Evolutionary conservation across 1,140 invertebrate species (phyloP).

Genomic region (Dreissena rostriformis): DNA sequence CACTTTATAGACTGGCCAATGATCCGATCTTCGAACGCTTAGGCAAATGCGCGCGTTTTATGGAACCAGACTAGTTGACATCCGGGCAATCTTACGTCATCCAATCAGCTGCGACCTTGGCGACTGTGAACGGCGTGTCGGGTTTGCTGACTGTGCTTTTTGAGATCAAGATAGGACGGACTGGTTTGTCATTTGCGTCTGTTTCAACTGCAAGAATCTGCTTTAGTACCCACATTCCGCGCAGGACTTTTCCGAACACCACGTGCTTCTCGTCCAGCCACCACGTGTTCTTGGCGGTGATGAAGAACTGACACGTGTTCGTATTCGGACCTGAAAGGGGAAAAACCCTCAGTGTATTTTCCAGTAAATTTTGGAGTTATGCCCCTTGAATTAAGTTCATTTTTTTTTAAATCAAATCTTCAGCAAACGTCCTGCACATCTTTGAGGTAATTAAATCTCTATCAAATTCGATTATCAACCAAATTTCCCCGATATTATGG

Average conservation of each 20-base stretch:
- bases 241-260: constrained; percentile 93
- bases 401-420: too few relatives aligned
- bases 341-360: neutral
- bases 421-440: too few relatives aligned
- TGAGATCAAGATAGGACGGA: constrained; percentile 23
- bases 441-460: too few relatives aligned
- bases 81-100: constrained; percentile 14
- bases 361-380: neutral
- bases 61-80: too few relatives aligned
- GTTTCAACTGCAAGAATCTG: constrained; percentile 38
- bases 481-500: too few relatives aligned
- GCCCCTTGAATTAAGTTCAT: too few relatives aligned
- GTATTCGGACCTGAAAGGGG: constrained; percentile 86
- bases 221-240: constrained; percentile 60
- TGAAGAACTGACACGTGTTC: constrained; percentile 80
- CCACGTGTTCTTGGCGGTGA: constrained; percentile 93
- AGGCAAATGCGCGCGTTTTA: too few relatives aligned
- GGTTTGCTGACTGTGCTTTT: constrained; percentile 25
- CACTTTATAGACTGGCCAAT: too few relatives aligned
- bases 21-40: too few relatives aligned
- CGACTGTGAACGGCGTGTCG: constrained; percentile 28
- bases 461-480: too few relatives aligned
- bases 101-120: constrained; percentile 40
- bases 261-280: constrained; percentile 98
- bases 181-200: constrained; percentile 14